Evolutionary conservation across 2,888 invertebrate genomes (phyloP), one percentile per base, ranked within the genome.

Genomic region (Torymus texanus): DNA sequence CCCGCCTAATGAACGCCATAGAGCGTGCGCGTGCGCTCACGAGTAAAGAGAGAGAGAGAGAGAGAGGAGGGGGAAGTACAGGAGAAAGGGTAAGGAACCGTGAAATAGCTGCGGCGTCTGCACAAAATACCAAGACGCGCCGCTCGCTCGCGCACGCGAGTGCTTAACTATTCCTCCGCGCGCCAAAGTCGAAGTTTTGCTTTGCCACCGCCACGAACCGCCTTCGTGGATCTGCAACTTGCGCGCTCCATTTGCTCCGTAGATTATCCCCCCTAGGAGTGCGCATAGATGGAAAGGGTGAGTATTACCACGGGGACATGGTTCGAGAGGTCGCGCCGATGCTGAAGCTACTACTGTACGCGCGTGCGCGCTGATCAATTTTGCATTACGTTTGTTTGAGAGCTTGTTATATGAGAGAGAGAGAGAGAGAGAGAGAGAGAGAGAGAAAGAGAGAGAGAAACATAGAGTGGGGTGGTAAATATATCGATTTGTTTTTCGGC

Each of bases 1-100:
- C 66, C 62, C 86, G 87, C 85, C 88, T 89, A 89, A 89, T 87
- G 88, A 89, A 89, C 85, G 86, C 85, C 85, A 85, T 83, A 85
- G 83, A 83, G 83, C 84, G 85, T 13, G 68, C 56, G 21, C 13
- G 83, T 82, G 83, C 84, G 85, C 18, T 56, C 56, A 14, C 13
- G 62, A 21, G 21, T 21, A 24, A 21, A 29, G 14, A 18, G 18
- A 24, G 55, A 8, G 21, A 55, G 18, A 55, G 21, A 18, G 18
- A 24, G 55, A 8, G 21, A 55, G 18, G 55, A 14, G 67, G 5
- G 11, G 0, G 67, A 84, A 82, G 80, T 83, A 84, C 84, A 16
- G 56, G 61, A 18, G 86, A 86, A 87, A 85, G 88, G 85, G 85
- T 87, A 86, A 88, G 85, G 88, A 85, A 85, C 84, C 85, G 86